Percentiles rank a stretch among this genome's conserved stretches.
Evolutionary conservation across 2,888 invertebrate genomes (phyloP).

Genomic region (Diadegma fenestrale): DNA sequence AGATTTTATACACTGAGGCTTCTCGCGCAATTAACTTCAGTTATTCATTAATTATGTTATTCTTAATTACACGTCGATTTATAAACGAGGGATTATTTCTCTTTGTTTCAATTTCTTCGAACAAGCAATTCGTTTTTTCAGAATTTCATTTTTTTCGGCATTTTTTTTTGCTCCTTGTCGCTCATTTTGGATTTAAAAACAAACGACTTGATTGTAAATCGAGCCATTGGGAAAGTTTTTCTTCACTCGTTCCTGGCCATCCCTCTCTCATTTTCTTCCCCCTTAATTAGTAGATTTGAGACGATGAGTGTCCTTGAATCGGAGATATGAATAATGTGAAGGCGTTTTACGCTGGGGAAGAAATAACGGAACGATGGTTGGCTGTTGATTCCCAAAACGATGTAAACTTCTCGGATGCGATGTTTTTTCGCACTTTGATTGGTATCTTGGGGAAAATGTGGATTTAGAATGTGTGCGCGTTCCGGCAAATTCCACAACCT

Average conservation of each 20-base stretch:
- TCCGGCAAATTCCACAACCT: constrained; percentile 98
- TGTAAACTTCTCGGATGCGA: constrained; percentile 37
- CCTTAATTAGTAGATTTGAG: constrained; percentile 4
- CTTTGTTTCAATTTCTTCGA: constrained; percentile 26
- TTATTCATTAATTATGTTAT: constrained; percentile 3
- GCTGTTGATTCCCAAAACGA: constrained; percentile 49
- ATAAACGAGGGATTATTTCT: constrained; percentile 44
- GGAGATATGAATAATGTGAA: constrained; percentile 58
- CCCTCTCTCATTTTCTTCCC: not conserved
- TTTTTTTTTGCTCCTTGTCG: constrained; percentile 29
- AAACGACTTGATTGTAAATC: constrained; percentile 75
- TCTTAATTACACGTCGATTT: constrained; percentile 51
- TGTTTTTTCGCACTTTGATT: constrained; percentile 35
- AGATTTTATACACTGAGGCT: constrained; percentile 66
- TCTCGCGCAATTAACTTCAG: constrained; percentile 25
- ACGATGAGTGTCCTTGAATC: constrained; percentile 27
- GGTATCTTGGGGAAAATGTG: constrained; percentile 45
- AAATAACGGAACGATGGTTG: not conserved
- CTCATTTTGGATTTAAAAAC: constrained; percentile 61
- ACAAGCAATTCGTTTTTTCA: constrained; percentile 31
- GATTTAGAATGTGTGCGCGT: constrained; percentile 94
- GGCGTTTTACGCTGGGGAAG: constrained; percentile 19
- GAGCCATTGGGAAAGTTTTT: constrained; percentile 71
- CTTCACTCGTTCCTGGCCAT: not conserved
- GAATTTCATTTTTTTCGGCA: not conserved